Percentiles rank a stretch among this genome's conserved stretches.
phyloP scores from a whole-genome alignment of 2,797 vertebrate species.

The Lacerta agilis region DNA sequence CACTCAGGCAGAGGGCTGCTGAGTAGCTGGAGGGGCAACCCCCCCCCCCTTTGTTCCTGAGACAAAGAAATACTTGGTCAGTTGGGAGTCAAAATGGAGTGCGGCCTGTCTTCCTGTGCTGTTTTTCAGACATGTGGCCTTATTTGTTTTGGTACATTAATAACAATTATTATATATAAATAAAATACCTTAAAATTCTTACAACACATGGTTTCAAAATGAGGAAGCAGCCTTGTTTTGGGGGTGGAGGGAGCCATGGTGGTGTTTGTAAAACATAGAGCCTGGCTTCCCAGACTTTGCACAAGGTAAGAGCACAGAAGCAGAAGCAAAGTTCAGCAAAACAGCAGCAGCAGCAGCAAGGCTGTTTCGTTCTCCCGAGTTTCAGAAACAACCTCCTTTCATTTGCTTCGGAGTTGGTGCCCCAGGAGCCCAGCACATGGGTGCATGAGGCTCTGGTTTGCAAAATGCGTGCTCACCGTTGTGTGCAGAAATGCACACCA shows the following conservation, averaged over 20 bases:
- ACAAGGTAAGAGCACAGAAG: neutral
- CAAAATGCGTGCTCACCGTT: neutral
- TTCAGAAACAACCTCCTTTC: neutral
- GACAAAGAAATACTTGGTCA: too few relatives aligned
- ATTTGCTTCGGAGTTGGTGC: neutral
- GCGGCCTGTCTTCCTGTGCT: too few relatives aligned
- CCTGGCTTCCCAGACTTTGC: neutral
- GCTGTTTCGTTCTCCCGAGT: neutral
- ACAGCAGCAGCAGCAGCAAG: fast-evolving
- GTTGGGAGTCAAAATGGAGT: too few relatives aligned
- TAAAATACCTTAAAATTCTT: too few relatives aligned
- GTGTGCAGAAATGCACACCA: neutral
- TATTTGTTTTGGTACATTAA: too few relatives aligned
- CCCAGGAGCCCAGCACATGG: neutral
- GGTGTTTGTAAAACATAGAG: neutral
- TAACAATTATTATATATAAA: too few relatives aligned
- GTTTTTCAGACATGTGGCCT: too few relatives aligned
- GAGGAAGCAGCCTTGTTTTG: neutral
- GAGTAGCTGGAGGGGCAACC: too few relatives aligned
- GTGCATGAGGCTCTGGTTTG: neutral
- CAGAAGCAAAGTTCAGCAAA: neutral
- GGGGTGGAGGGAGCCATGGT: too few relatives aligned
- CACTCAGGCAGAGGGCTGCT: too few relatives aligned
- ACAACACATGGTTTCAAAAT: neutral
- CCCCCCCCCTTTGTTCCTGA: too few relatives aligned